phyloP scores from a whole-genome alignment of 2,113 vertebrate genomes.

The Callopanchax toddi region DNA sequence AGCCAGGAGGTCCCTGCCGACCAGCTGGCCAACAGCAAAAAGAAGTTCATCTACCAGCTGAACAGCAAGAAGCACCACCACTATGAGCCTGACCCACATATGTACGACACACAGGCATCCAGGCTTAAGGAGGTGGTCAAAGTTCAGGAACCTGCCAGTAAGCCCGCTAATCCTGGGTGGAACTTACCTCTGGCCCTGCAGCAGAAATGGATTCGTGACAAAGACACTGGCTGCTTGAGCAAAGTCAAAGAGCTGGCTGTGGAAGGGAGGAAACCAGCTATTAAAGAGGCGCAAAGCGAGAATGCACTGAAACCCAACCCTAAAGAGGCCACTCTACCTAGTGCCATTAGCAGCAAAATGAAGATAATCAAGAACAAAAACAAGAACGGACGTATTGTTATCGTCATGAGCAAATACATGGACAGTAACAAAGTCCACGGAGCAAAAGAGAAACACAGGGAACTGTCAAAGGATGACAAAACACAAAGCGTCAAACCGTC shows the following conservation, averaged over 20 bases:
- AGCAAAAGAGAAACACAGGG: conserved; percentile 88
- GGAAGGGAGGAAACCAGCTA: conserved; percentile 70
- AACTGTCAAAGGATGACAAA: conserved; percentile 63
- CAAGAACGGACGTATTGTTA: conserved; percentile 97
- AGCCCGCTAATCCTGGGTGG: conserved; percentile 80
- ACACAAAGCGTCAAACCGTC: conserved; percentile 52
- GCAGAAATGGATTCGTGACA: conserved; percentile 89
- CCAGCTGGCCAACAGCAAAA: conserved; percentile 86
- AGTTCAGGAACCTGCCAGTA: conserved; percentile 80
- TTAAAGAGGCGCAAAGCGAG: conserved; percentile 70
- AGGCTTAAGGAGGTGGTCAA: conserved; percentile 87
- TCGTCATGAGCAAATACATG: conserved; percentile 99
- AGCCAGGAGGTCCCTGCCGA: conserved; percentile 86
- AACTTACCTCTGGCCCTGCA: conserved; percentile 80
- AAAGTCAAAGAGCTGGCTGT: conserved; percentile 85
- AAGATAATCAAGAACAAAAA: conserved; percentile 99
- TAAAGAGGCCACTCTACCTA: conserved; percentile 82
- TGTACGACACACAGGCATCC: conserved; percentile 90
- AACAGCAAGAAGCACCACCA: conserved; percentile 99
- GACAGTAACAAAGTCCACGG: conserved; percentile 90
- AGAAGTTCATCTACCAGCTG: conserved; percentile 95
- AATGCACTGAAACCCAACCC: conserved; percentile 67
- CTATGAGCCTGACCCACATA: conserved; percentile 95
- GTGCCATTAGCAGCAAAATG: conserved; percentile 91
- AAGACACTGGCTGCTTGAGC: conserved; percentile 86